phyloP scores from a whole-genome alignment of 2,888 invertebrate genomes.

The Tetanocera ferruginea region DNA sequence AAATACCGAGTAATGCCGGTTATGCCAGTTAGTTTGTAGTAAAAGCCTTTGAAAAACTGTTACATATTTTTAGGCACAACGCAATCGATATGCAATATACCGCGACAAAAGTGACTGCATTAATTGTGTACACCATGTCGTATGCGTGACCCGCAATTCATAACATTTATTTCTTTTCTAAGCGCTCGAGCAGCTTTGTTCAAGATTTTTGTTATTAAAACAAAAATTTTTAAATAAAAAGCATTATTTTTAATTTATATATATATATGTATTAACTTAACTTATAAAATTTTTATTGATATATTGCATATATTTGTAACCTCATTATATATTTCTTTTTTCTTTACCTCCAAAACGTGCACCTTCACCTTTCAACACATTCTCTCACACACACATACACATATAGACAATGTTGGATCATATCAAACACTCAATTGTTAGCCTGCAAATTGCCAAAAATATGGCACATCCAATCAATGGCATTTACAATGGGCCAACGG shows the following conservation, averaged over 20 bases:
- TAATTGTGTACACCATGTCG: neutral
- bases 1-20: no score
- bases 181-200: neutral
- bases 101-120: no score
- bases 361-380: neutral
- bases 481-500: slow-evolving; percentile 80
- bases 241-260: neutral
- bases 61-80: no score
- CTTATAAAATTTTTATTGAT: neutral
- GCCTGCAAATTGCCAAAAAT: slow-evolving; percentile 98
- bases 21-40: no score
- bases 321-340: neutral
- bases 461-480: slow-evolving; percentile 93
- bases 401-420: slow-evolving; percentile 93
- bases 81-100: no score
- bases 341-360: neutral
- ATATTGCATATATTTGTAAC: neutral
- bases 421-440: slow-evolving; percentile 97
- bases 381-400: slow-evolving; percentile 47
- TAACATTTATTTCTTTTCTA: neutral
- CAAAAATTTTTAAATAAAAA: neutral
- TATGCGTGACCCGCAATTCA: neutral
- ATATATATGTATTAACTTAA: no score
- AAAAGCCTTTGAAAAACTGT: no score
- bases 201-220: neutral